Base-by-base conservation (phyloP, 2,888 invertebrate species). In the Pseudococcus jackbeardsleyi region DNA sequence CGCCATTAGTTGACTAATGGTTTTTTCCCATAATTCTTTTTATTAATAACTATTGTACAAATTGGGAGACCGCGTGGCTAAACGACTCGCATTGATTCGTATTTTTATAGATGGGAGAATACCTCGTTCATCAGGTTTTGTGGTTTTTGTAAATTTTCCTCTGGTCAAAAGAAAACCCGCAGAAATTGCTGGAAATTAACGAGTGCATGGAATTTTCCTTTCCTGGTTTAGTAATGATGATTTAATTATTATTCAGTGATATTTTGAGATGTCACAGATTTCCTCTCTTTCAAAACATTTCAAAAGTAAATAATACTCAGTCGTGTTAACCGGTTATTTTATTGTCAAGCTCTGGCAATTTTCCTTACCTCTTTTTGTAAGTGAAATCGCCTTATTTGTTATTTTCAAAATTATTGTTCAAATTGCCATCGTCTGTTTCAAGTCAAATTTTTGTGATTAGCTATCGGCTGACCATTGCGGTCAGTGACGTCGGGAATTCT, bases 71-170 rank as follows among this genome's bases (percentile, higher is more conserved):
- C 64, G 22, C 64, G 22, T 64, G 64, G 64, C 7, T 64, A 0
- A 9, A 7, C 64, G 7, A 9, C n/a, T 59, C n/a, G 59, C 1
- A 64, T 22, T 64, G 64, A 64, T 64, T 22, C 0, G 64, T 64
- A 19, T 64, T 64, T 64, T 22, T 5, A 4, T n/a, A 54, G n/a
- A 3, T 64, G 9, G 22, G 64, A 19, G 22, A 64, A 64, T 64
- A 64, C 19, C 19, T 64, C 64, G 64, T 64, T 22, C 1, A 64
- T 64, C 64, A 64, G 64, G 64, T 64, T 64, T 64, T 64, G 64
- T 22, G 64, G 64, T 64, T 64, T 22, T 1, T 8, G 9, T 64
- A 64, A 22, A 22, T 22, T 22, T 64, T 64, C 22, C 22, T 22
- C 64, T 9, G n/a, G 19, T 5, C 22, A 22, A 64, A 64, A 22